These are phyloP conservation scores for Peromyscus nudipes DNA, from an alignment of 2,797 vertebrate species.

Conservation along the genomic window DNA sequence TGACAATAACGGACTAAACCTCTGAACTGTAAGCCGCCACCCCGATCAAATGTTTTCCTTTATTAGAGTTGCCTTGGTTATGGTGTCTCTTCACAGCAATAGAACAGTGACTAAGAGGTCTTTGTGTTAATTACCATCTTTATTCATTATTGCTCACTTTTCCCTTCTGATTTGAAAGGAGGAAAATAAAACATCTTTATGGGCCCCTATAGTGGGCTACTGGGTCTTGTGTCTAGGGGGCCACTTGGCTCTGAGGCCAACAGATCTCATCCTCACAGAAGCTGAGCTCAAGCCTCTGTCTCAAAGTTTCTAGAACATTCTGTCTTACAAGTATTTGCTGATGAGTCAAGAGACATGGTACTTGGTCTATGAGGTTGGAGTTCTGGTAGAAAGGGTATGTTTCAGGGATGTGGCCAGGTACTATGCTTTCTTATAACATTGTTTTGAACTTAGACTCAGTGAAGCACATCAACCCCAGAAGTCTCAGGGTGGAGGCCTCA, in stretches of 20 bases:
- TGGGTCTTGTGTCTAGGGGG: rapidly evolving
- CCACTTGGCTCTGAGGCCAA: not conserved
- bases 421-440: rapidly evolving
- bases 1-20: not conserved
- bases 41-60: not conserved
- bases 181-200: not conserved
- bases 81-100: not conserved
- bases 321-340: rapidly evolving
- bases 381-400: not conserved
- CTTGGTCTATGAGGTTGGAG: not conserved
- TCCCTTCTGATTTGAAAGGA: not conserved
- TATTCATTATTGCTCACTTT: not conserved
- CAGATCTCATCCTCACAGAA: rapidly evolving
- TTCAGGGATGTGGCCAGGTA: not conserved
- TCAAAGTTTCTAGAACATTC: not conserved
- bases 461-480: not conserved
- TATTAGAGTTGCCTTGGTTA: not conserved
- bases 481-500: not conserved
- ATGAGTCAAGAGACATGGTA: not conserved
- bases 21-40: no score
- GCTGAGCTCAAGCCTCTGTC: not conserved
- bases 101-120: not conserved
- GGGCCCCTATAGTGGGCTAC: no score
- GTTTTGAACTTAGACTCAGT: not conserved
- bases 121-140: not conserved